These are phyloP conservation scores for Drosophila santomea DNA, from an alignment of 1,140 invertebrate species.

Conservation along the genomic window DNA sequence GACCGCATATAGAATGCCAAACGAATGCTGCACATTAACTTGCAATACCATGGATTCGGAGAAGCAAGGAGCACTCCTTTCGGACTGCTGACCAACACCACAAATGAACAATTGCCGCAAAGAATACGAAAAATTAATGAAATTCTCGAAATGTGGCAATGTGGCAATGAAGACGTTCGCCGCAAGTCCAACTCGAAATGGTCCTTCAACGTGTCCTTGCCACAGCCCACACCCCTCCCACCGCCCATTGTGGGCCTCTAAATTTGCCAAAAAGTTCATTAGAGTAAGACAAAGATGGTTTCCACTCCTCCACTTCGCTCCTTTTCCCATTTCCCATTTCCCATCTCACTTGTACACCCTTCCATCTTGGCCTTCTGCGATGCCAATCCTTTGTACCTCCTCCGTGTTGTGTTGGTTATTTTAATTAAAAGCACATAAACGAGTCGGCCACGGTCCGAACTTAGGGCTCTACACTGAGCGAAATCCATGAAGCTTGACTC, in stretches of 20 bases:
- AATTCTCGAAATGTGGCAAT: slow-evolving; percentile 53
- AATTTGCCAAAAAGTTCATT: slow-evolving; percentile 67
- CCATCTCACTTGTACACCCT: neutral
- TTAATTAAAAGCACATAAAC: slow-evolving; percentile 68
- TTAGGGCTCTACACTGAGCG: neutral
- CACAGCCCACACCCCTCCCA: neutral
- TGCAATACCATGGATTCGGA: slow-evolving; percentile 13
- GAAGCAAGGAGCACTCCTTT: slow-evolving; percentile 6
- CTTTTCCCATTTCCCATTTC: neutral
- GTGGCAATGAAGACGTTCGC: slow-evolving; percentile 48
- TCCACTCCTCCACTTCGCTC: neutral
- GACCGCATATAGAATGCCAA: slow-evolving; percentile 57
- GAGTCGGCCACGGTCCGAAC: slow-evolving; percentile 42
- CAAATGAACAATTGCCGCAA: slow-evolving; percentile 65
- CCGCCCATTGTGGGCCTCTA: slow-evolving; percentile 46
- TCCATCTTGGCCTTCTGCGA: slow-evolving; percentile 7
- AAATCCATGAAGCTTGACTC: neutral
- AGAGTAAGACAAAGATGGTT: slow-evolving; percentile 52
- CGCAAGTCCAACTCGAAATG: slow-evolving; percentile 33
- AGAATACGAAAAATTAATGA: slow-evolving; percentile 66
- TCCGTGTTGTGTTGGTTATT: slow-evolving; percentile 59
- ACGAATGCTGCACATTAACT: slow-evolving; percentile 58
- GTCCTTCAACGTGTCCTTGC: slow-evolving; percentile 30
- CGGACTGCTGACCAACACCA: slow-evolving; percentile 30
- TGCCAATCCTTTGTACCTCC: slow-evolving; percentile 37